A percentile compares a stretch with the other conserved stretches of the same genome.
phyloP scores from a whole-genome alignment of 2,113 vertebrate genomes.

The Carettochelys insculpta region DNA sequence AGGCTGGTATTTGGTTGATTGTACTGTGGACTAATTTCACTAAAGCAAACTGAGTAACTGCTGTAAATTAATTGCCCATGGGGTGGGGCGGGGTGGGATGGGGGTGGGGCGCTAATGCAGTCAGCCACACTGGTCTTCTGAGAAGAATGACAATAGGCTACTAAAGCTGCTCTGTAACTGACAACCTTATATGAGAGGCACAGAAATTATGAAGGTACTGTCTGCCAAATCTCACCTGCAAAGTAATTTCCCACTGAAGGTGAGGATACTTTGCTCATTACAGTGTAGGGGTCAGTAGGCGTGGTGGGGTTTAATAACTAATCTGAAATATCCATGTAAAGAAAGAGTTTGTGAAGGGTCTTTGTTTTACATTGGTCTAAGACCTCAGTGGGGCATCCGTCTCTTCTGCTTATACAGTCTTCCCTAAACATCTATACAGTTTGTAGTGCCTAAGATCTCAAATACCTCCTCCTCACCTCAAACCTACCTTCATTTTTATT shows the following conservation, averaged over 20 bases:
- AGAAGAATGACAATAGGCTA: background rate
- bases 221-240: background rate
- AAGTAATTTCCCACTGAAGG: background rate
- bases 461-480: background rate
- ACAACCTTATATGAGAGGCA: background rate
- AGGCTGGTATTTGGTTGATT: background rate
- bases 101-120: background rate
- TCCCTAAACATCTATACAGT: background rate
- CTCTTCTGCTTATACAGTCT: background rate
- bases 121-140: rapidly evolving
- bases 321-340: background rate
- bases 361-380: background rate
- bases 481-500: background rate
- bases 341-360: background rate
- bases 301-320: too few relatives aligned
- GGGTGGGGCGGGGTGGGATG: too few relatives aligned
- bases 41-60: background rate
- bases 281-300: too few relatives aligned
- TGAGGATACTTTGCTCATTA: background rate
- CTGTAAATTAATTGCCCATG: background rate
- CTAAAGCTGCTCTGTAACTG: background rate
- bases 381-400: background rate
- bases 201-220: background rate
- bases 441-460: background rate
- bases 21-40: background rate